These are phyloP conservation scores for Garra rufa DNA, from an alignment of 2,113 vertebrate species.

Conservation along the genomic window DNA sequence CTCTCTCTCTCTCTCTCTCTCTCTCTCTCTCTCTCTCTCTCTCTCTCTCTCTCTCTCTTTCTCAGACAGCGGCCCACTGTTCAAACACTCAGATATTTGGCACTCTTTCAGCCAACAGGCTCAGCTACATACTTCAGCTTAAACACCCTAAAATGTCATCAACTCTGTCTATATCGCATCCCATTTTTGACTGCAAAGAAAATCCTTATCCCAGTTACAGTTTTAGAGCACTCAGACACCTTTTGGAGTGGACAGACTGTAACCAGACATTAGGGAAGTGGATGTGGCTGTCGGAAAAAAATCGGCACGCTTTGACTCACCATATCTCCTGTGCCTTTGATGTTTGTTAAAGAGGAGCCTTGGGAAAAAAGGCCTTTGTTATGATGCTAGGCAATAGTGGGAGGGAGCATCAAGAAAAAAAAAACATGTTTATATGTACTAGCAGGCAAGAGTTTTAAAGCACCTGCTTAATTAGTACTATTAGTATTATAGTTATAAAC, in stretches of 20 bases:
- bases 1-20: conserved; percentile 2
- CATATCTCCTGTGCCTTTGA: not conserved
- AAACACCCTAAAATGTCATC: not conserved
- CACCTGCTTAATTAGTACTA: not conserved
- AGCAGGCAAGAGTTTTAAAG: not conserved
- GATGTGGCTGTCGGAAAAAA: not conserved
- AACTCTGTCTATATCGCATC: not conserved
- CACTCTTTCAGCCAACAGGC: conserved; percentile 21
- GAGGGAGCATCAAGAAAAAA: not conserved
- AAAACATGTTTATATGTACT: not conserved
- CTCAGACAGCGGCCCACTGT: conserved; percentile 15
- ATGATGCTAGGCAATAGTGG: conserved; percentile 2
- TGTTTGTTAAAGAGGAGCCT: not conserved
- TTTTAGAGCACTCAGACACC: not conserved
- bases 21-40: not conserved
- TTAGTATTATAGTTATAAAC: not conserved
- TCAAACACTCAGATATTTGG: conserved; percentile 17
- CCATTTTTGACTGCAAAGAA: not conserved
- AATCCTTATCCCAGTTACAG: not conserved
- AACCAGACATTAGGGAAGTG: not conserved
- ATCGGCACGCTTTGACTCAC: conserved; percentile 6
- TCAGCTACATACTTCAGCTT: conserved; percentile 8
- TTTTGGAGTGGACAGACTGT: conserved; percentile 8
- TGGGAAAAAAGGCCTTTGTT: not conserved
- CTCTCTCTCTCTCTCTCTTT: not conserved